Base-by-base conservation (phyloP, 2,888 invertebrate species). In the Bhutanitis thaidina region DNA sequence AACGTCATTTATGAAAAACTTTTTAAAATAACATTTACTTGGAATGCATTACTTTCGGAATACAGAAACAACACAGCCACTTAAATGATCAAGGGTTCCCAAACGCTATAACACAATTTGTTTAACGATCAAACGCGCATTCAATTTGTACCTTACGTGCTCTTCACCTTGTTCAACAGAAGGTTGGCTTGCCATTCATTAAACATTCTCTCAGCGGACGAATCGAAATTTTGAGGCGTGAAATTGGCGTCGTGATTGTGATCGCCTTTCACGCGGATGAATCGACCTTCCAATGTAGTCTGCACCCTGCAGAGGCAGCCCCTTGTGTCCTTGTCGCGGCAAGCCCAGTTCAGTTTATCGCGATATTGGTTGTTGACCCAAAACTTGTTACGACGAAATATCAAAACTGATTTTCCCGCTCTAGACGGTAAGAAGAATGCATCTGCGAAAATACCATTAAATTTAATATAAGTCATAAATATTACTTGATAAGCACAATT, bases 351-450 rank as follows among this genome's bases (percentile, higher is more conserved):
- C 58, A 89, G 55, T 59, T 88, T 89, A 51, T 77, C 77, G 2
- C 87, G 69, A 56, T 89, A 89, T 58, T 84, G 85, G 56, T 88
- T 89, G 64, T 89, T 89, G 54, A 89, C 82, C 89, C 89, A 89
- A 61, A 89, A 89, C 60, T 89, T 89, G 62, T 89, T 89, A 53
- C 68, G 74, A 61, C 67, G 66, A 64, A 84, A 89, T 72, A 89
- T 89, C 52, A 89, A 61, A 14, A 89, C 82, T 8, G 84, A 88
- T 61, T 89, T 89, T 27, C 89, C 89, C 36, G 86, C 84, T 61
- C 88, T 74, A 38, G 89, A 89, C 32, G 89, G 89, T 56, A 89
- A 64, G 61, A 80, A 89, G 69, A 84, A 89, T 0, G 87, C 85
- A 59, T 80, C 86, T 89, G 86, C 15, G 39, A 46, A 76, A 59